These are phyloP conservation scores for Indicator indicator DNA, from an alignment of 2,113 vertebrate genomes.

Conservation along the genomic window DNA sequence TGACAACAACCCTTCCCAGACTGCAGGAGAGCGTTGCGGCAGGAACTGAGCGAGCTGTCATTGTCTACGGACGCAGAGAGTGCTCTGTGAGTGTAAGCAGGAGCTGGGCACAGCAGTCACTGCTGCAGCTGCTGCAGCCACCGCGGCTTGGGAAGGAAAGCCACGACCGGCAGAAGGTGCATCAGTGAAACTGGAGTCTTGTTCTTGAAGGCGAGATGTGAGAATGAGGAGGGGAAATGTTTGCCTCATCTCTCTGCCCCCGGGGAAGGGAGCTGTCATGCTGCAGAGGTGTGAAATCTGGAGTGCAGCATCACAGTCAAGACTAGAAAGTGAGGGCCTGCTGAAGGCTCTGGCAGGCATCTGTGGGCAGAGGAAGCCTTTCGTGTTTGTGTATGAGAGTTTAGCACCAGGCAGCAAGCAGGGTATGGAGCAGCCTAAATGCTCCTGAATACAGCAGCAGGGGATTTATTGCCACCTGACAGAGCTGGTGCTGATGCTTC, in stretches of 20 bases:
- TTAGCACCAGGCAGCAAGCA: not conserved
- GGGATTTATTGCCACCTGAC: conserved; percentile 5
- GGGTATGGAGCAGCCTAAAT: not conserved
- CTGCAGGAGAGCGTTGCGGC: not conserved
- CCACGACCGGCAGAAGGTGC: accelerated
- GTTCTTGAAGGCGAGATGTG: not conserved
- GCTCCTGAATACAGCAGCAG: not conserved
- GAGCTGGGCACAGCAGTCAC: not conserved
- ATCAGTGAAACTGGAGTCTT: not conserved
- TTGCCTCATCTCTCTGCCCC: not conserved
- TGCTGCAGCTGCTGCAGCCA: not conserved
- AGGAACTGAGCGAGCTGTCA: not conserved
- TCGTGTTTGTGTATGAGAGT: not conserved
- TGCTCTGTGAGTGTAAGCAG: conserved; percentile 20
- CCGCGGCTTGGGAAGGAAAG: not conserved
- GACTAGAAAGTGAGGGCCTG: not conserved
- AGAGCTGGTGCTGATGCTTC: not conserved
- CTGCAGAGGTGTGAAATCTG: not conserved
- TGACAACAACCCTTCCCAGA: not conserved
- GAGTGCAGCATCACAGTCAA: not conserved
- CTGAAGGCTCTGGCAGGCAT: not conserved
- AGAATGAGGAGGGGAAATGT: not conserved
- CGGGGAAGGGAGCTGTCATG: not conserved
- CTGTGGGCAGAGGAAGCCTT: not conserved
- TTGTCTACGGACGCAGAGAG: not conserved